Conservation (phyloP, 1,140 invertebrate species). For the Tetramorium simillimum region DNA sequence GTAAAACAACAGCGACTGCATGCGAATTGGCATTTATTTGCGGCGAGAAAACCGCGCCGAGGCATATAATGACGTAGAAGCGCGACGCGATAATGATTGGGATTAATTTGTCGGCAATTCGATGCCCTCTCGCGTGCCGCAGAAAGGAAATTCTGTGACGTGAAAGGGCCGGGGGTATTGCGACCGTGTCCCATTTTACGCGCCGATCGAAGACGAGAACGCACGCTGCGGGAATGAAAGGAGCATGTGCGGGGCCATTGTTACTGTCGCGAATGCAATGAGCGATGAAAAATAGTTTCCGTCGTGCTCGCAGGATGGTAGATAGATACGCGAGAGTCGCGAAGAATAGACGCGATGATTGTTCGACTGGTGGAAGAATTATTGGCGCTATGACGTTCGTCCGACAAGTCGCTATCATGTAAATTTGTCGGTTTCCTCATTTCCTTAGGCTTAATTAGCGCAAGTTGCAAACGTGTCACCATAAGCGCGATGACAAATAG, state of each 20-base stretch:
- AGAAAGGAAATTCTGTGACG: not conserved
- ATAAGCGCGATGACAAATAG: slow-evolving; percentile 12
- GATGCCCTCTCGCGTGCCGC: not conserved
- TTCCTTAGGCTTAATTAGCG: slow-evolving; percentile 35
- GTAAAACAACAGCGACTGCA: not conserved
- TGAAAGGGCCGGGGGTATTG: not conserved
- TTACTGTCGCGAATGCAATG: slow-evolving; percentile 16
- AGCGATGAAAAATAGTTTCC: slow-evolving; percentile 45
- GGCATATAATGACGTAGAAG: not conserved
- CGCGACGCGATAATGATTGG: not conserved
- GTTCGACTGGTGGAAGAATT: slow-evolving; percentile 9
- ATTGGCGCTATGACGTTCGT: slow-evolving; percentile 5
- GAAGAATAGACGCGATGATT: not conserved
- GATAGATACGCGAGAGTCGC: not conserved
- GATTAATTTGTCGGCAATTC: not conserved
- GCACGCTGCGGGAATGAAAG: slow-evolving; percentile 26
- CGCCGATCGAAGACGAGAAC: slow-evolving; percentile 20
- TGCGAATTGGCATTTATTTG: slow-evolving; percentile 23
- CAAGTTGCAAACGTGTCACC: not conserved
- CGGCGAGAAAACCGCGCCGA: not conserved
- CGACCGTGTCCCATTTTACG: slow-evolving; percentile 9
- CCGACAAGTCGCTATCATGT: slow-evolving; percentile 25
- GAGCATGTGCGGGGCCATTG: slow-evolving; percentile 42
- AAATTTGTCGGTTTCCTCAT: slow-evolving; percentile 40
- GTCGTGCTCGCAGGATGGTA: not conserved